These are phyloP conservation scores for Clunio marinus DNA, from an alignment of 2,888 invertebrate genomes.

Conservation along the genomic window DNA sequence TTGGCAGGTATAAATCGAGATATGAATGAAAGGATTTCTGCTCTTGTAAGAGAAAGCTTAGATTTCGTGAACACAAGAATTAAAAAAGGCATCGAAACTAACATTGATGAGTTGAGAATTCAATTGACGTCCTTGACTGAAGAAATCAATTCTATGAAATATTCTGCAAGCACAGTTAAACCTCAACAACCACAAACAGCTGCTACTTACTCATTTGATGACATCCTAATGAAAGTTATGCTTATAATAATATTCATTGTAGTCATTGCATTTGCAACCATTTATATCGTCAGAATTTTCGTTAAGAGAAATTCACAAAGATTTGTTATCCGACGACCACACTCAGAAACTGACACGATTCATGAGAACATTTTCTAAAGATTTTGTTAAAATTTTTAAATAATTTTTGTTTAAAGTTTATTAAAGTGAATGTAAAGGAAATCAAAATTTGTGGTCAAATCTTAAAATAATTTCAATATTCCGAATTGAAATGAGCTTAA, in stretches of 20 bases:
- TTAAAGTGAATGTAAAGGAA: too few species aligned
- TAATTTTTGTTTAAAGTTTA: too few species aligned
- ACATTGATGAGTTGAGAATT: too few species aligned
- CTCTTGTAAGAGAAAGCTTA: background rate
- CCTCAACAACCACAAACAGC: background rate
- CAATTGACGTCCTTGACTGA: too few species aligned
- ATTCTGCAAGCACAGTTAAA: background rate
- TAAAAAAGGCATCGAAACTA: background rate
- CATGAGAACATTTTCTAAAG: background rate
- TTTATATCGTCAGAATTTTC: conserved; percentile 16
- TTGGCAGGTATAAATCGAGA: background rate
- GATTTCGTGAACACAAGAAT: background rate
- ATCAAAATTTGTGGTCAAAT: too few species aligned
- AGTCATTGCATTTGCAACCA: background rate
- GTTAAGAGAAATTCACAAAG: background rate
- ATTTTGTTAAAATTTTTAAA: too few species aligned
- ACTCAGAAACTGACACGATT: conserved; percentile 9
- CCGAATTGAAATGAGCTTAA: too few species aligned
- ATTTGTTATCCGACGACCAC: background rate
- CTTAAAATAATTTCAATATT: too few species aligned
- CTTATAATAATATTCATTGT: conserved; percentile 19
- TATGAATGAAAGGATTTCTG: background rate
- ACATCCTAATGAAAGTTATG: background rate
- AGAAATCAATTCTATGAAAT: background rate
- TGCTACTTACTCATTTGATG: background rate